These are phyloP conservation scores for Corydoras sp. DNA, from an alignment of 2,113 vertebrate species.

Conservation along the genomic window DNA sequence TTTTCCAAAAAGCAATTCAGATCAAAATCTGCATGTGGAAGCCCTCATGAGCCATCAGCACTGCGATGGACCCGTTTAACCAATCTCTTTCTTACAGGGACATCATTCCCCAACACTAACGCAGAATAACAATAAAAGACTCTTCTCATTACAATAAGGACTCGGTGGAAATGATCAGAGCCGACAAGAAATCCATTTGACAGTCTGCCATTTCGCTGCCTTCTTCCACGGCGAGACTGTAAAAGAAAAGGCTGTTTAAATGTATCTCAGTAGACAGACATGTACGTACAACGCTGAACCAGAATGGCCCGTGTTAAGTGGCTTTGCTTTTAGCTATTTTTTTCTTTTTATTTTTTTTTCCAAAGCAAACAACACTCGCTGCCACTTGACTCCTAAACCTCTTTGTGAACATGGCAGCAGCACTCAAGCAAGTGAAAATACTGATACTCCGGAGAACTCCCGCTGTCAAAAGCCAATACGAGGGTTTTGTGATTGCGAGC, in stretches of 20 bases:
- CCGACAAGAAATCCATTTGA: neutral
- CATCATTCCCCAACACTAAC: neutral
- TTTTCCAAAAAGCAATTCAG: too few species aligned
- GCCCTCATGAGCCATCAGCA: too few species aligned
- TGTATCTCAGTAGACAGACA: too few species aligned
- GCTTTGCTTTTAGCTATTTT: too few species aligned
- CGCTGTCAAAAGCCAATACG: constrained; percentile 33
- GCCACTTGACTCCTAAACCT: constrained; percentile 64
- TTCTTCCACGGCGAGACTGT: neutral
- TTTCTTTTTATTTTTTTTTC: constrained; percentile 59
- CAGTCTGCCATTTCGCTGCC: too few species aligned
- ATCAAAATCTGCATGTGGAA: too few species aligned
- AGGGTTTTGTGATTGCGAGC: constrained; percentile 14
- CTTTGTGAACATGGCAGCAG: constrained; percentile 51
- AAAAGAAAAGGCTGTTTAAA: neutral
- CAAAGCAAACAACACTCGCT: constrained; percentile 58
- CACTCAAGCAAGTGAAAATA: constrained; percentile 23
- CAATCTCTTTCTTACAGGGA: neutral
- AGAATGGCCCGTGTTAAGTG: too few species aligned
- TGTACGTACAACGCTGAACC: too few species aligned
- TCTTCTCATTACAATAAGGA: constrained; percentile 3
- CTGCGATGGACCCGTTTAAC: too few species aligned
- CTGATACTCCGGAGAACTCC: constrained; percentile 17
- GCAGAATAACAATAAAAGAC: neutral
- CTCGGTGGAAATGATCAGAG: neutral